These are phyloP conservation scores for Gonocerus acuteangulatus DNA, from an alignment of 2,888 invertebrate genomes.

Conservation along the genomic window DNA sequence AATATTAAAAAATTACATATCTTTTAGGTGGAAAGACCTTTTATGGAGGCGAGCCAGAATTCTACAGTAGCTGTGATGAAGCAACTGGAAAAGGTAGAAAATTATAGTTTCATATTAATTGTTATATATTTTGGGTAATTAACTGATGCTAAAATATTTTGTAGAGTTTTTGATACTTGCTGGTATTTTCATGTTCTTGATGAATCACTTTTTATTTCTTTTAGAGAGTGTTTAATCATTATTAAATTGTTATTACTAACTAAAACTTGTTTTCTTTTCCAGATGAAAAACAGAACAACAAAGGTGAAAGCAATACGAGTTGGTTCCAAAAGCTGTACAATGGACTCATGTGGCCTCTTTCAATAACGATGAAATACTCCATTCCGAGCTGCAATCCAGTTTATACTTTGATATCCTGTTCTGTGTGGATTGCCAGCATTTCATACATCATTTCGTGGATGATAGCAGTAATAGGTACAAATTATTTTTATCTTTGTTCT, in stretches of 20 bases:
- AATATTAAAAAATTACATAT: neutral
- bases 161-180: no score
- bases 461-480: conserved; percentile 9
- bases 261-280: no score
- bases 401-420: neutral
- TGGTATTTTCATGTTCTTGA: no score
- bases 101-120: neutral
- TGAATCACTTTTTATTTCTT: no score
- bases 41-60: neutral
- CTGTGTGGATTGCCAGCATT: neutral
- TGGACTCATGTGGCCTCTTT: neutral
- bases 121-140: no score
- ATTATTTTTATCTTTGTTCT: neutral
- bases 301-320: neutral
- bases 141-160: no score
- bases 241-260: no score
- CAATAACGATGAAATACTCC: neutral
- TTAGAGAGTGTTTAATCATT: no score
- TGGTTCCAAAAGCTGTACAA: neutral
- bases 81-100: neutral
- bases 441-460: conserved; percentile 7
- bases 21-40: conserved; percentile 1
- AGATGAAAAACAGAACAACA: no score
- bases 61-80: conserved; percentile 7
- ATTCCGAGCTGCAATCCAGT: neutral